Base-by-base conservation (phyloP, 1,140 invertebrate genomes). In the Calliphora vicina region DNA sequence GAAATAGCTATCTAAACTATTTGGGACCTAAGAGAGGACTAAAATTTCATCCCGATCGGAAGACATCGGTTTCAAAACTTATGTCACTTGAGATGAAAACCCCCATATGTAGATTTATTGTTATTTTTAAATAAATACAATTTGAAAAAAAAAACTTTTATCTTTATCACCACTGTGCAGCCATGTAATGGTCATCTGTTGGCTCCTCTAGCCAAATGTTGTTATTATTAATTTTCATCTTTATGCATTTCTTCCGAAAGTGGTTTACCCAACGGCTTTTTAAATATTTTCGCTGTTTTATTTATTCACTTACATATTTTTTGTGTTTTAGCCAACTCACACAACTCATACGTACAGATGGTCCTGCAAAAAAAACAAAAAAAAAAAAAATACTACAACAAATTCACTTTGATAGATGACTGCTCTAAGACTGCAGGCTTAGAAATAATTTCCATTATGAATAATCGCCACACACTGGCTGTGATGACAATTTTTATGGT, bases 401-500 rank as follows among this genome's bases (percentile, higher is more conserved):
- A n/a, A 57, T 57, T 17, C 50, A 23, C 61, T 67, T 67, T 67
- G 61, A 67, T 67, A 67, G 61, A 67, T 67, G 61, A 67, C 61
- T 67, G n/a, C 0, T 67, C 20, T 67, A 67, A 67, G 61, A 67
- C 20, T 10, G 61, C 23, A 67, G 61, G 20, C 61, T 67, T 67
- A 23, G 61, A 67, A 67, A 23, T 23, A 67, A 67, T 67, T 67
- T 23, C 10, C 61, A 67, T 67, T 23, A 10, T 23, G 23, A 67
- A 23, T 67, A 23, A 67, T 67, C 61, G 61, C 61, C 20, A 23
- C 20, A 67, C 23, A 67, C 61, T 67, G 61, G 61, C 23, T 67
- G n/a, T 67, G 61, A 67, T 67, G 61, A 67, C 61, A 67, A 67
- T 67, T 67, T 67, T 67, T 67, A 67, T 67, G 61, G n/a, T 23